Evolutionary conservation across 2,888 invertebrate genomes (phyloP).

Genomic region (Camponotus fellah): DNA sequence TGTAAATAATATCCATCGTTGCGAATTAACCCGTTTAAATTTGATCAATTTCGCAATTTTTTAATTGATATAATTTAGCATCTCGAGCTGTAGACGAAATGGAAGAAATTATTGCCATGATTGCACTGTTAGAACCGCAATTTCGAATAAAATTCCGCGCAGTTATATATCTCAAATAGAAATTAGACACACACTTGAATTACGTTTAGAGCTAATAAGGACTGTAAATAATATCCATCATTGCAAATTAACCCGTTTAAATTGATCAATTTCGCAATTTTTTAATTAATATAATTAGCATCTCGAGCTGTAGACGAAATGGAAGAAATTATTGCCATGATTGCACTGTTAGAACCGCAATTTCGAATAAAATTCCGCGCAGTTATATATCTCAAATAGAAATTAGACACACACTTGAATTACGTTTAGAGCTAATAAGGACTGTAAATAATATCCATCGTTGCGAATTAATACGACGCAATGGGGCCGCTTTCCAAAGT

Average conservation of each 20-base stretch:
- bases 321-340: background rate
- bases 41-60: too few species aligned
- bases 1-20: too few species aligned
- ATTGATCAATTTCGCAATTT: too few species aligned
- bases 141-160: background rate
- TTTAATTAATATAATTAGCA: too few species aligned
- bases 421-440: conserved; percentile 7
- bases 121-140: background rate
- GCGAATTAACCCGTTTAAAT: too few species aligned
- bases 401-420: too few species aligned
- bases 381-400: too few species aligned
- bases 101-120: background rate
- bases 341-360: background rate
- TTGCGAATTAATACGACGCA: conserved; percentile 21
- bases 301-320: too few species aligned
- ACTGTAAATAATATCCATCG: conserved; percentile 26
- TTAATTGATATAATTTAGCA: too few species aligned
- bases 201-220: background rate
- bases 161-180: too few species aligned
- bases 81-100: too few species aligned
- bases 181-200: too few species aligned
- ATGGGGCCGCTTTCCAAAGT: conserved; percentile 14
- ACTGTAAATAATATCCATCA: background rate
- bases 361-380: background rate
- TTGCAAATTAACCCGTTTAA: background rate